These are phyloP conservation scores for Zaprionus africanus DNA, from an alignment of 1,140 invertebrate species.

Conservation along the genomic window DNA sequence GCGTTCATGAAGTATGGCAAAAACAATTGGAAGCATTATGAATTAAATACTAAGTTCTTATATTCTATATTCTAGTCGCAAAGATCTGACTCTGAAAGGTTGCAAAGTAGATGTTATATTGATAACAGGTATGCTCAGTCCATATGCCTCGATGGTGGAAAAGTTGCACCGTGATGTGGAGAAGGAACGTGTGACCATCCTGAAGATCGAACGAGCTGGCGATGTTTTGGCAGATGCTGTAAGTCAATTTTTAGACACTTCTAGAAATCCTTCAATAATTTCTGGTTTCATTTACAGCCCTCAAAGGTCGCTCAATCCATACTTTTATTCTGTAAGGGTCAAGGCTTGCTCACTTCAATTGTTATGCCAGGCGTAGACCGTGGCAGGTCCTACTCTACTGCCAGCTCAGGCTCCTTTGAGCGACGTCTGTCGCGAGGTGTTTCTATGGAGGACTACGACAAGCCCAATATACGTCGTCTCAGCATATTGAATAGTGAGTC, in stretches of 20 bases:
- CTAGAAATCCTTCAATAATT: neutral
- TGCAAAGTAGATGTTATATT: slow-evolving; percentile 91
- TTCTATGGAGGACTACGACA: slow-evolving; percentile 94
- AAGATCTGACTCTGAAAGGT: slow-evolving; percentile 89
- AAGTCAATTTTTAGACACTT: slow-evolving; percentile 60
- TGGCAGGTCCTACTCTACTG: slow-evolving; percentile 86
- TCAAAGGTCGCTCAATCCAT: slow-evolving; percentile 92
- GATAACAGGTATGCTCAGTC: slow-evolving; percentile 92
- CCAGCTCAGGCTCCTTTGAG: slow-evolving; percentile 85
- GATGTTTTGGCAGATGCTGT: slow-evolving; percentile 93
- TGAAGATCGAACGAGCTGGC: slow-evolving; percentile 92
- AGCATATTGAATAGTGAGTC: slow-evolving; percentile 86
- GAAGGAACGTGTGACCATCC: slow-evolving; percentile 92
- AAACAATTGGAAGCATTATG: neutral
- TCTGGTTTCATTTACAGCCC: slow-evolving; percentile 86
- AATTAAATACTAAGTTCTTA: neutral
- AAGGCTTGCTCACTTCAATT: slow-evolving; percentile 90
- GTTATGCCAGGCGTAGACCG: slow-evolving; percentile 89
- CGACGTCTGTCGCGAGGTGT: slow-evolving; percentile 88
- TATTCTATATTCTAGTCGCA: slow-evolving; percentile 86
- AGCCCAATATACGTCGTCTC: slow-evolving; percentile 90
- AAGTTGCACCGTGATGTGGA: slow-evolving; percentile 91
- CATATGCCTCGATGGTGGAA: slow-evolving; percentile 91
- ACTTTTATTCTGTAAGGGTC: slow-evolving; percentile 92
- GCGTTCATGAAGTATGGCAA: slow-evolving; percentile 90